A percentile compares a stretch with the other conserved stretches of the same genome.
phyloP scores from a whole-genome alignment of 2,113 vertebrate species.

The Arothron firmamentum region DNA sequence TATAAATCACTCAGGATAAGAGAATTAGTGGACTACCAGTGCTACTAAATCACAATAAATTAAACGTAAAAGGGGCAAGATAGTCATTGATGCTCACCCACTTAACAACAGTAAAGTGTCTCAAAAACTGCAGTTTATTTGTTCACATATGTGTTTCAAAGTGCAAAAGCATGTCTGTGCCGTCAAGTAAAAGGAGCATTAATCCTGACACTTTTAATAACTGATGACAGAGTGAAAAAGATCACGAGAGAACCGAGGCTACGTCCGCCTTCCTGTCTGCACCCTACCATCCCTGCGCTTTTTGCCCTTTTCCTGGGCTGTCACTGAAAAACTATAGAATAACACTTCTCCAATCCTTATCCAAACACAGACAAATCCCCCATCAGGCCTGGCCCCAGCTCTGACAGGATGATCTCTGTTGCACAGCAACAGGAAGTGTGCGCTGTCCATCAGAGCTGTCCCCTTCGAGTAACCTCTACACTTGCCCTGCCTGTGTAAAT shows the following conservation, averaged over 20 bases:
- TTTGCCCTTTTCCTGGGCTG: constrained; percentile 68
- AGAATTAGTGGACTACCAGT: neutral
- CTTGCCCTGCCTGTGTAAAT: constrained; percentile 61
- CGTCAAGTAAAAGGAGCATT: constrained; percentile 24
- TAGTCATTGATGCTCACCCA: too few relatives aligned
- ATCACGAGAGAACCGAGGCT: constrained; percentile 36
- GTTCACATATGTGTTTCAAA: constrained; percentile 7
- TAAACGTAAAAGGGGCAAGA: too few relatives aligned
- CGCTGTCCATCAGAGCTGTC: constrained; percentile 63
- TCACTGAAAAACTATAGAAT: constrained; percentile 70
- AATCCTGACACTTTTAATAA: constrained; percentile 58
- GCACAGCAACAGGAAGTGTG: constrained; percentile 70
- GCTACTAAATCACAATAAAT: too few relatives aligned
- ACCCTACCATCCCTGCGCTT: constrained; percentile 58
- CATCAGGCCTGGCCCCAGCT: constrained; percentile 61
- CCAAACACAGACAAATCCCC: constrained; percentile 75
- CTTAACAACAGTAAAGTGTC: neutral
- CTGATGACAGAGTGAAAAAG: constrained; percentile 69
- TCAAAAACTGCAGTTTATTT: neutral
- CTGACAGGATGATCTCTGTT: constrained; percentile 70
- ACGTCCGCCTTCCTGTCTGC: constrained; percentile 69
- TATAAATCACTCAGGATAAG: neutral
- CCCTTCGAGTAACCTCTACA: constrained; percentile 59
- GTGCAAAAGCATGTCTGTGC: constrained; percentile 19
- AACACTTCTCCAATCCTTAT: constrained; percentile 76